Evolutionary conservation across 2,888 invertebrate genomes (phyloP), one percentile per base, ranked within the genome.

Genomic region (Ellobium chinense): DNA sequence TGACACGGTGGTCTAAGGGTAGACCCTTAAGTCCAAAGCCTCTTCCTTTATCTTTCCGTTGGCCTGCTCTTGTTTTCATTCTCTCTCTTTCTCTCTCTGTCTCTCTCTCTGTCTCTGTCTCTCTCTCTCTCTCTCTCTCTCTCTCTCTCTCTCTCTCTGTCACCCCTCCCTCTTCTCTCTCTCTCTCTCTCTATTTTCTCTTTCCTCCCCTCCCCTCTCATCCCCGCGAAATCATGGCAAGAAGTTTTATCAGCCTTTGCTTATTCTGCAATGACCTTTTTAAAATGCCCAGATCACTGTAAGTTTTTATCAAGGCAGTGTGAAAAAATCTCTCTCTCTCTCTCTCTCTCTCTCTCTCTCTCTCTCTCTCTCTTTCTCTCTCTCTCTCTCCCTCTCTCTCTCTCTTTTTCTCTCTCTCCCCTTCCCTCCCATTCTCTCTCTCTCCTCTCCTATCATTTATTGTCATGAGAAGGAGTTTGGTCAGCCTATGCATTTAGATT

Each of bases 51-150:
- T 34, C 54, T 9, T n/a, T n/a, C n/a, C 27, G 5, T 7, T 24
- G 5, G 7, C n/a, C n/a, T 9, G 7, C n/a, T n/a, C 5, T 14
- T 7, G 9, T 5, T 31, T n/a, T 9, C 29, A 5, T 31, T 31
- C 12, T 7, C 9, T 65, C 34, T 31, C 4, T 18, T 12, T 21
- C 29, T 39, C 18, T 24, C 37, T 27, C 46, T 70, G 39, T 27
- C 29, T 39, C 27, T 24, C 54, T 54, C 54, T 46, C 54, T 54
- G 29, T 34, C 73, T 58, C 72, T 58, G 24, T 58, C 72, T 58
- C 72, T 58, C 56, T 58, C 72, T 31, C 60, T 73, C 73, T 73
- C 73, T 73, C 73, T 73, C 73, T 60, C 36, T 60, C 73, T 73
- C 73, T 73, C 73, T 73, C 73, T 73, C 60, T 69, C 62, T 78